phyloP scores from a whole-genome alignment of 2,797 vertebrate species.

The Syncerus caffer region DNA sequence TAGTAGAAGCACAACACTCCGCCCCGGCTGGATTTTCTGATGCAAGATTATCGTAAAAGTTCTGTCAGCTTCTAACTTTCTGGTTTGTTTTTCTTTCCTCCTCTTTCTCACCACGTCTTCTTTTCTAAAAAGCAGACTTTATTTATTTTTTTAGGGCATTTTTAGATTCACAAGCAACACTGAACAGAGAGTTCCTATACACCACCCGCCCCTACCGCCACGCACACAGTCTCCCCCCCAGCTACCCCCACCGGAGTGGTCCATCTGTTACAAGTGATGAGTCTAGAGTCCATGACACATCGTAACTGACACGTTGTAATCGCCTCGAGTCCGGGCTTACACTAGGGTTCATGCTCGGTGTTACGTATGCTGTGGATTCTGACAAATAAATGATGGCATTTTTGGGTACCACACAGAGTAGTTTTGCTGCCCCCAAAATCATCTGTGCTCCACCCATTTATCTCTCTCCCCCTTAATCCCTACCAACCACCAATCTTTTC shows the following conservation, averaged over 20 bases:
- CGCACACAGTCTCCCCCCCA: too few species aligned
- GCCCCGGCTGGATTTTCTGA: background rate
- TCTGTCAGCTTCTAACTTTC: background rate
- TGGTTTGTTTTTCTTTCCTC: background rate
- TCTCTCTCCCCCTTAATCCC: background rate
- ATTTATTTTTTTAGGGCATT: background rate
- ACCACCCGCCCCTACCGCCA: rapidly evolving
- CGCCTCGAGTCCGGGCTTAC: background rate
- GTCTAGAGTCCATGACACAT: background rate
- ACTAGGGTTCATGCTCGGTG: background rate
- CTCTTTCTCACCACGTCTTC: background rate
- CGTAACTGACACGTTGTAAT: background rate
- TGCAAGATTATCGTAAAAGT: conserved; percentile 9
- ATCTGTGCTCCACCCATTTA: background rate
- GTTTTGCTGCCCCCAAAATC: background rate
- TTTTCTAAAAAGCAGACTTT: background rate
- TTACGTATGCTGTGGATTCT: background rate
- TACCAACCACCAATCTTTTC: background rate
- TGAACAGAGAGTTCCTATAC: background rate
- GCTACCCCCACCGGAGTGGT: background rate
- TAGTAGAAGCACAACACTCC: background rate
- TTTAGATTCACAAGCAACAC: background rate
- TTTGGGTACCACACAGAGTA: too few species aligned
- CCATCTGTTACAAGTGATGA: background rate
- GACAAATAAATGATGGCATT: background rate